Percentiles rank a stretch among this genome's conserved stretches.
phyloP scores from a whole-genome alignment of 2,888 invertebrate genomes.

The Hofmannophila pseudospretella region DNA sequence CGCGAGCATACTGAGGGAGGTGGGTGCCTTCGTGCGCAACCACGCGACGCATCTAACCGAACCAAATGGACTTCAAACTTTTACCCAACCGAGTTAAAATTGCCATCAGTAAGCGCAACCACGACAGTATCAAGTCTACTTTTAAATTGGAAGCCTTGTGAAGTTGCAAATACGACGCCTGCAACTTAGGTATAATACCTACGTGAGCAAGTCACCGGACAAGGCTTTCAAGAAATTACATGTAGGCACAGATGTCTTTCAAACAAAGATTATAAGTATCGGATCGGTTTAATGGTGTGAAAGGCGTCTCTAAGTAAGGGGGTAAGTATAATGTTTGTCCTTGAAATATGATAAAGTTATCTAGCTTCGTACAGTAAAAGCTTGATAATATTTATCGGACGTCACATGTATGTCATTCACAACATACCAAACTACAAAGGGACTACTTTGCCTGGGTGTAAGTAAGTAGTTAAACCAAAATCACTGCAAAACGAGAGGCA shows the following conservation, averaged over 20 bases:
- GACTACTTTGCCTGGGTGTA: too few species aligned
- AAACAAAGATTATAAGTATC: too few species aligned
- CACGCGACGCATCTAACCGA: constrained; percentile 56
- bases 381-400: too few species aligned
- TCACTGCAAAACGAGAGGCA: too few species aligned
- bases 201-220: constrained; percentile 61
- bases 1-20: constrained; percentile 65
- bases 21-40: constrained; percentile 47
- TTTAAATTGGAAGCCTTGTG: constrained; percentile 50
- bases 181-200: constrained; percentile 38
- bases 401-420: too few species aligned
- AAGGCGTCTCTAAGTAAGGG: too few species aligned
- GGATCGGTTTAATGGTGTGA: too few species aligned
- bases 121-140: constrained; percentile 22
- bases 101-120: constrained; percentile 20
- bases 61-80: constrained; percentile 67
- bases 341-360: too few species aligned
- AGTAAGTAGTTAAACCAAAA: too few species aligned
- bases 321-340: too few species aligned
- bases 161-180: constrained; percentile 65
- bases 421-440: too few species aligned
- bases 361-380: too few species aligned
- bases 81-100: constrained; percentile 60
- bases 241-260: constrained; percentile 49
- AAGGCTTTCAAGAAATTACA: constrained; percentile 62